Evolutionary conservation across 2,888 invertebrate species (phyloP).

Genomic region (Microctonus aethiopoides): DNA sequence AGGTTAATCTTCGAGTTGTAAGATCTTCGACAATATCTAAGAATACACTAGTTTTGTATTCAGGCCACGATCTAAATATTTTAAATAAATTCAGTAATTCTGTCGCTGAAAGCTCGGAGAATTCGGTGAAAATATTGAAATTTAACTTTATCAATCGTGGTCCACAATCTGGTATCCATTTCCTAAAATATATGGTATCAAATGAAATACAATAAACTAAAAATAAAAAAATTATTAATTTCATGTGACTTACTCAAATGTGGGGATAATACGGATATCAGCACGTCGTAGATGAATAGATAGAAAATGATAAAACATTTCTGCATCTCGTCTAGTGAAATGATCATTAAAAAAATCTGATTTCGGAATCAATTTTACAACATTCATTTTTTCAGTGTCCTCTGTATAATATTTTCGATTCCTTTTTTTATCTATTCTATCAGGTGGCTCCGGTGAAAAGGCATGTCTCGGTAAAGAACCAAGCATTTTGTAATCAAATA

Average conservation of each 20-base stretch:
- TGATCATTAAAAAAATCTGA: constrained; percentile 64
- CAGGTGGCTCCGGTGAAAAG: constrained; percentile 73
- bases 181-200: constrained; percentile 68
- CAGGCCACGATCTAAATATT: constrained; percentile 64
- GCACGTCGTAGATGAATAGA: constrained; percentile 74
- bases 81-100: constrained; percentile 76
- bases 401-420: not conserved
- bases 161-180: constrained; percentile 81
- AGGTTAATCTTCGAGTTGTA: no score
- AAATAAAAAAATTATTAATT: constrained; percentile 28
- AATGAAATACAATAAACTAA: not conserved
- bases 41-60: constrained; percentile 37
- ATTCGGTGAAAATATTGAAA: constrained; percentile 78
- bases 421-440: constrained; percentile 54
- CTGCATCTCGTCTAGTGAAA: constrained; percentile 68
- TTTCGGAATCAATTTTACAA: constrained; percentile 76
- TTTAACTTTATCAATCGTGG: constrained; percentile 72
- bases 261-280: constrained; percentile 74
- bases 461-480: constrained; percentile 68
- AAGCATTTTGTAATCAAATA: constrained; percentile 75
- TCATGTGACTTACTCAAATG: constrained; percentile 75
- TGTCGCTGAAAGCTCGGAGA: constrained; percentile 74
- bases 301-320: constrained; percentile 78
- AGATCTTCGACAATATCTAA: not conserved
- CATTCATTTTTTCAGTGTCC: constrained; percentile 72